These are phyloP conservation scores for Norana najaformis DNA, from an alignment of 2,888 invertebrate genomes.

Conservation along the genomic window DNA sequence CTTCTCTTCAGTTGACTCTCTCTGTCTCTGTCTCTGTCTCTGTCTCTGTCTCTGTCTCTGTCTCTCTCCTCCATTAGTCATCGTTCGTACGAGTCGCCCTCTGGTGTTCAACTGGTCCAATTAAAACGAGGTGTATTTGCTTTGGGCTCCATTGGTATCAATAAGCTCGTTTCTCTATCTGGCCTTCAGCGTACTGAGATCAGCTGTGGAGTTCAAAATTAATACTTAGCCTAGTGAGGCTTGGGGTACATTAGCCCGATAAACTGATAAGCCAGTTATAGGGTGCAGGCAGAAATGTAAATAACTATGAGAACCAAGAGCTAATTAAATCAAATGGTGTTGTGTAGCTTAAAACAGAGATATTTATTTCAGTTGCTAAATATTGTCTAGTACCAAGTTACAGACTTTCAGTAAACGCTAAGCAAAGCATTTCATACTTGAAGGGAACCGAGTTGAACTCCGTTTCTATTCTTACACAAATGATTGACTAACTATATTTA, in stretches of 20 bases:
- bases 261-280: not conserved
- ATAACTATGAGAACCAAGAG: not conserved
- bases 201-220: not conserved
- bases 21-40: not conserved
- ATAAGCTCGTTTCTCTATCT: not conserved
- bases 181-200: not conserved
- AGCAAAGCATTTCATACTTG: not conserved
- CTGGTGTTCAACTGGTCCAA: not conserved
- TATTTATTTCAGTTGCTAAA: not conserved
- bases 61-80: not conserved
- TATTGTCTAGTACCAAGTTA: not conserved
- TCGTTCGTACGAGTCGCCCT: constrained; percentile 1
- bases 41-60: not conserved
- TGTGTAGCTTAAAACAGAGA: not conserved
- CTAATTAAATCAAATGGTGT: not conserved
- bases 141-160: not conserved
- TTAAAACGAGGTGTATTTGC: not conserved
- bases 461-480: not conserved
- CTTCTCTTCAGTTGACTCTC: not conserved
- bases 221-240: not conserved
- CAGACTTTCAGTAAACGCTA: not conserved
- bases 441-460: not conserved
- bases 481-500: not conserved
- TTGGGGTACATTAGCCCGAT: not conserved
- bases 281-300: not conserved